phyloP scores from a whole-genome alignment of 23 tunicate species.

The Trididemnum clinides region DNA sequence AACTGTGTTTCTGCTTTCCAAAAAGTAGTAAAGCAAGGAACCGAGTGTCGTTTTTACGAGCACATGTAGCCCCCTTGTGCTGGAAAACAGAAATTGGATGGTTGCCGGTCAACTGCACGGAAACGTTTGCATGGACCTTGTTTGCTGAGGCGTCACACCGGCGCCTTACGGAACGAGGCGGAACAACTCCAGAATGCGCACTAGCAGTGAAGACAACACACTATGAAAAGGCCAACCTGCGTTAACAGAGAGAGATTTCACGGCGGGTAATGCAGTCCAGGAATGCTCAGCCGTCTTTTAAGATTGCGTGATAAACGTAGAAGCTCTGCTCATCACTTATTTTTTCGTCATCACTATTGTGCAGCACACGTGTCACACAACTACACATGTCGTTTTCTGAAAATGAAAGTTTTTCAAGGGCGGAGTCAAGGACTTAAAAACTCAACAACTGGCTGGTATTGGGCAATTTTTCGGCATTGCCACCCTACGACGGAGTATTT shows the following conservation, averaged over 20 bases:
- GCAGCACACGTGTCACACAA: neutral
- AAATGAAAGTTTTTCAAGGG: constrained; percentile 57
- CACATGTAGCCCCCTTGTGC: no score
- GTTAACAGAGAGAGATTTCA: constrained; percentile 30
- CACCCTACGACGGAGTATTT: neutral
- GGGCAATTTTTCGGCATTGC: neutral
- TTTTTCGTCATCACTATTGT: neutral
- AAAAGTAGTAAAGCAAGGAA: constrained; percentile 66
- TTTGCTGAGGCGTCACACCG: constrained; percentile 79
- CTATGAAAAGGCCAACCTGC: constrained; percentile 53
- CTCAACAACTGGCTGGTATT: constrained; percentile 10
- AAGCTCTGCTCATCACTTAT: neutral
- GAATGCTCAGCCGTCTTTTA: constrained; percentile 36
- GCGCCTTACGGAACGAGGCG: constrained; percentile 34
- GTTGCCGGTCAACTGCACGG: neutral
- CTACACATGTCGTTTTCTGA: constrained; percentile 43
- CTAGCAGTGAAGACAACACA: constrained; percentile 83
- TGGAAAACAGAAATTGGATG: constrained; percentile 77
- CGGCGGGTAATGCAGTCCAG: constrained; percentile 60
- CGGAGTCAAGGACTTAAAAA: constrained; percentile 64
- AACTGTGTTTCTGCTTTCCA: constrained; percentile 67
- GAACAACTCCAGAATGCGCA: constrained; percentile 52
- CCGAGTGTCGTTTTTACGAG: no score
- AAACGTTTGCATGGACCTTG: constrained; percentile 66
- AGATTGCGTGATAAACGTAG: neutral